Conservation (phyloP, 2,888 invertebrate species). For the Apodemia mormo region DNA sequence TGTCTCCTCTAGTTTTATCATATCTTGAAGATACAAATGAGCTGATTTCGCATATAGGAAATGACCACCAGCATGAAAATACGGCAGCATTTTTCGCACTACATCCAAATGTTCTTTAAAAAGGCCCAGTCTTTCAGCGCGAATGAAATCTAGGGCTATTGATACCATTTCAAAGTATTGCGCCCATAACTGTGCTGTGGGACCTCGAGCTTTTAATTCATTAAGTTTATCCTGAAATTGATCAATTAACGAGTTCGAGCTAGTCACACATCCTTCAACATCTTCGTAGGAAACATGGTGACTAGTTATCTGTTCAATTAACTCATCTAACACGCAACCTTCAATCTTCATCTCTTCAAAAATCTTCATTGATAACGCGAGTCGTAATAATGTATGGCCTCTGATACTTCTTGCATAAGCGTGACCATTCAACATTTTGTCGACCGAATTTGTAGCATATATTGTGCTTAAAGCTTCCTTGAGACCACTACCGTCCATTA, state of each 20-base stretch:
- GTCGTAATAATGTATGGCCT: slow-evolving; percentile 26
- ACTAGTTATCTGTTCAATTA: slow-evolving; percentile 38
- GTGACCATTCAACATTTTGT: slow-evolving; percentile 34
- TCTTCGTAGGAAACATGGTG: slow-evolving; percentile 43
- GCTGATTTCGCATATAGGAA: slow-evolving; percentile 47
- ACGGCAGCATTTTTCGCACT: slow-evolving; percentile 46
- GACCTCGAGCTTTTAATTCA: slow-evolving; percentile 42
- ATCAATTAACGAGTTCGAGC: slow-evolving; percentile 36
- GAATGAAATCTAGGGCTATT: slow-evolving; percentile 39
- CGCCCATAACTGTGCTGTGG: slow-evolving; percentile 48
- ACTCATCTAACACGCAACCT: slow-evolving; percentile 39
- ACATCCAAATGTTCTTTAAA: not conserved
- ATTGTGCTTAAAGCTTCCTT: slow-evolving; percentile 43
- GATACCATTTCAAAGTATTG: slow-evolving; percentile 51
- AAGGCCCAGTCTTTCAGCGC: slow-evolving; percentile 29
- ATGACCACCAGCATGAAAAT: slow-evolving; percentile 50
- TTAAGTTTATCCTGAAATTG: slow-evolving; percentile 27
- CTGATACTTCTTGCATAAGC: slow-evolving; percentile 33
- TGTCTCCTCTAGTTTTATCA: slow-evolving; percentile 41
- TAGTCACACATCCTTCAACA: slow-evolving; percentile 43
- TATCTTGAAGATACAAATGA: slow-evolving; percentile 44
- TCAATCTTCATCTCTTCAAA: slow-evolving; percentile 40
- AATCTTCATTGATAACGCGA: slow-evolving; percentile 37
- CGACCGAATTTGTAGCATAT: slow-evolving; percentile 38
- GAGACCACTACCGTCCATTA: slow-evolving; percentile 57